A percentile compares a stretch with the other conserved stretches of the same genome.
phyloP scores from a whole-genome alignment of 2,888 invertebrate species.

The Chelonus formosanus region DNA sequence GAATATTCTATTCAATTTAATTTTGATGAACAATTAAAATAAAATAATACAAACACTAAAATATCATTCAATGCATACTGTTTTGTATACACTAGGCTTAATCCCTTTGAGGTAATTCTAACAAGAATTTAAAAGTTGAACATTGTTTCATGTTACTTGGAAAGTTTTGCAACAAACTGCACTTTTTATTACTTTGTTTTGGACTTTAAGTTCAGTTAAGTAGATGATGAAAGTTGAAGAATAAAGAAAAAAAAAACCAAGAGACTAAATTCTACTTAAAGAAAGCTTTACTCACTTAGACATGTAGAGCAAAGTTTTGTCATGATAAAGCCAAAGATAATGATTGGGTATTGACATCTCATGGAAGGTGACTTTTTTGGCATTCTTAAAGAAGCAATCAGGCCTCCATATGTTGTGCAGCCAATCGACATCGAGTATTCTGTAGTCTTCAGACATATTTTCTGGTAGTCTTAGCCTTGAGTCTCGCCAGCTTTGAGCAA shows the following conservation, averaged over 20 bases:
- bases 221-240: too few species aligned
- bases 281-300: conserved; percentile 75
- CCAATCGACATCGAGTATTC: conserved; percentile 90
- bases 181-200: conserved; percentile 7
- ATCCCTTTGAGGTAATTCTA: not conserved
- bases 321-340: conserved; percentile 90
- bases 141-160: not conserved
- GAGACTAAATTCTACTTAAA: conserved; percentile 39
- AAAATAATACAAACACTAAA: not conserved
- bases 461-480: conserved; percentile 88
- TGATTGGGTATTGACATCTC: conserved; percentile 96
- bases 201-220: not conserved
- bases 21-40: too few species aligned
- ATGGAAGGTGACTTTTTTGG: conserved; percentile 90
- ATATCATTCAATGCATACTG: not conserved
- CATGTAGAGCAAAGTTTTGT: conserved; percentile 91
- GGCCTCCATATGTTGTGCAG: conserved; percentile 91
- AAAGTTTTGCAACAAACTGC: conserved; percentile 1
- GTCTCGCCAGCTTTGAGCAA: conserved; percentile 93
- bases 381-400: conserved; percentile 93
- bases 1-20: too few species aligned
- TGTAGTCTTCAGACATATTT: conserved; percentile 91
- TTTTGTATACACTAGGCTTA: too few species aligned
- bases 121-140: conserved; percentile 5
- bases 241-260: not conserved